Base-by-base conservation (phyloP, 1,140 invertebrate genomes). In the Eufriesea mexicana region DNA sequence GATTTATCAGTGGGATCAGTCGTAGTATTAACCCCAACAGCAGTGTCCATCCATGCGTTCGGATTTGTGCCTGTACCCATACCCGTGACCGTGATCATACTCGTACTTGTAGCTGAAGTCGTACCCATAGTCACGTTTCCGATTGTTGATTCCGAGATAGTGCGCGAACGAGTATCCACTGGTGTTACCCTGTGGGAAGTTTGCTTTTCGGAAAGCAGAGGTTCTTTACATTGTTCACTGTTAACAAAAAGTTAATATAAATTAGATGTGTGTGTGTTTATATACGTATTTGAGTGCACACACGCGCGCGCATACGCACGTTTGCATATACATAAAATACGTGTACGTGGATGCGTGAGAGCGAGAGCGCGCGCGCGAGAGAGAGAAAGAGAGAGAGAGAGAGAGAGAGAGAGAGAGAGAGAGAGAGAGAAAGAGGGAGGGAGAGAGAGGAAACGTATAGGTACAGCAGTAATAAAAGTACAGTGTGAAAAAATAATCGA, bases 141-240 rank as follows among this genome's bases (percentile, higher is more conserved):
- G 7, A 55, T 14, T 1, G 80, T 70, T 28, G 93, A 92, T 75
- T 93, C 92, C 28, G 93, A 93, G 61, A 89, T 90, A 55, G 92
- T 90, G 20, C 93, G 91, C 64, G 92, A 93, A 71, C 93, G 90
- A 76, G 90, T 90, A 71, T 91, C 91, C 68, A 88, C 92, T 77
- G 93, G 90, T 84, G 93, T 93, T 93, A 94, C 93, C 89, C 92
- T 93, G 89, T 91, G 90, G 73, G 88, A 91, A 85, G 92, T 91
- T 82, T 91, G 91, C 84, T 93, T 92, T 77, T 90, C 86, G 76
- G 72, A 89, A 90, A 94, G 90, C 88, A 93, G 72, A 78, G 92
- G 88, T 83, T 94, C 93, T 86, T 93, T 94, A 91, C 93, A 94
- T 94, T 91, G 93, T 87, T 93, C 92, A 93, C 93, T 94, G 88